phyloP scores from a whole-genome alignment of 2,797 vertebrate genomes.

The Onychomys arenicola region DNA sequence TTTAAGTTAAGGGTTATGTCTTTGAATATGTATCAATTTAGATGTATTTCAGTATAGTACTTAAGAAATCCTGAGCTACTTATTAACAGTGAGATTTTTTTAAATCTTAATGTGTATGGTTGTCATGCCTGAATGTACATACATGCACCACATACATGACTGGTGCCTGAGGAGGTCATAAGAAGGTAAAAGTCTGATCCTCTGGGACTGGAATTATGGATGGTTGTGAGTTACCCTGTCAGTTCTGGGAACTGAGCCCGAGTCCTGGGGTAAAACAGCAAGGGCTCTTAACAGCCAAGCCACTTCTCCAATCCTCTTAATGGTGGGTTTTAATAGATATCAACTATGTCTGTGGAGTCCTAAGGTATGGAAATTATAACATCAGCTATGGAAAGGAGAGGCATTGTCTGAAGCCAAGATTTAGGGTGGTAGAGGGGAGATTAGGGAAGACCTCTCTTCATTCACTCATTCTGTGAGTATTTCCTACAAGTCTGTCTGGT shows the following conservation, averaged over 20 bases:
- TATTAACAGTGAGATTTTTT: not conserved
- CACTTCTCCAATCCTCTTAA: not conserved
- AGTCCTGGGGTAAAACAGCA: not conserved
- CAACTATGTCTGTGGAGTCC: not conserved
- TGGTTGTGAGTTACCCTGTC: not conserved
- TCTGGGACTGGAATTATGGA: not conserved
- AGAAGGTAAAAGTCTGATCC: not conserved
- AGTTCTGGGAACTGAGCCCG: not conserved
- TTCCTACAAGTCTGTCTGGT: slow-evolving; percentile 17
- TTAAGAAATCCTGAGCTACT: slow-evolving; percentile 7
- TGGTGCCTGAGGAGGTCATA: not conserved
- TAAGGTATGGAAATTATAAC: not conserved
- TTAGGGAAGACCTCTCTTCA: not conserved
- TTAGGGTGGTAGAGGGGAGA: not conserved
- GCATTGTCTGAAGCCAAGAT: not conserved
- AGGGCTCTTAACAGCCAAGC: not conserved
- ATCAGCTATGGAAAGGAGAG: accelerated
- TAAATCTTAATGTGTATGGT: not conserved
- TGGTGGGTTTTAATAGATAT: not conserved
- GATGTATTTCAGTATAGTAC: not conserved
- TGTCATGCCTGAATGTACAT: not conserved
- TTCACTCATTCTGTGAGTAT: slow-evolving; percentile 33
- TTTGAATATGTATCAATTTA: not conserved
- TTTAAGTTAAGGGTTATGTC: slow-evolving; percentile 6
- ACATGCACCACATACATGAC: not conserved